Conservation (phyloP, 2,797 vertebrate species). For the Crocodylus rhombifer region DNA sequence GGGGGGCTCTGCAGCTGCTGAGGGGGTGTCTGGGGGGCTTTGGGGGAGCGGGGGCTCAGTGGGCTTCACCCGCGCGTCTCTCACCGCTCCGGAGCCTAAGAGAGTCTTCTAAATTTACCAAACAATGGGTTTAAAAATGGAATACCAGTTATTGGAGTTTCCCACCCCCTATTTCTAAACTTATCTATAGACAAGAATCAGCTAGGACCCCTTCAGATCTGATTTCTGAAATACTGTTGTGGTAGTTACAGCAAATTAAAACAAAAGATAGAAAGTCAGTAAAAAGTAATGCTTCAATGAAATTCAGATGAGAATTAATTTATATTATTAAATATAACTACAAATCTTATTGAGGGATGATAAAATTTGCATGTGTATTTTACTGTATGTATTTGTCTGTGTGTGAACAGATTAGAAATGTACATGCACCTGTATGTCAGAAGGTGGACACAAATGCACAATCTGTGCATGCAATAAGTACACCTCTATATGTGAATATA, state of each 20-base stretch:
- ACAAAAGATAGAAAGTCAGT: not conserved
- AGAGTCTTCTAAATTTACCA: not conserved
- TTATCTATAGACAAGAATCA: not conserved
- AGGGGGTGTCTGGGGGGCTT: too few relatives aligned
- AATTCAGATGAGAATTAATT: too few relatives aligned
- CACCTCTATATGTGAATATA: not conserved
- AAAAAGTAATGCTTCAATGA: not conserved
- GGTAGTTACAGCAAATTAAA: not conserved
- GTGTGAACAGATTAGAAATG: not conserved
- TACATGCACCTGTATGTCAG: not conserved
- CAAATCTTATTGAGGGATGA: not conserved
- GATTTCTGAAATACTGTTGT: not conserved
- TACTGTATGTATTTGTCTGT: not conserved
- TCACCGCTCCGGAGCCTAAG: too few relatives aligned
- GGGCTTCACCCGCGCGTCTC: too few relatives aligned
- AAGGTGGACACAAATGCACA: not conserved
- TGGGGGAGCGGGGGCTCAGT: too few relatives aligned
- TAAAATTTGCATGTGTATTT: too few relatives aligned
- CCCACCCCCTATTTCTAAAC: not conserved
- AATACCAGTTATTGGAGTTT: not conserved
- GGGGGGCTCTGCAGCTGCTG: too few relatives aligned
- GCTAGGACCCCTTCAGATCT: not conserved
- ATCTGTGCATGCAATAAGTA: not conserved
- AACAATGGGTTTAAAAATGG: not conserved
- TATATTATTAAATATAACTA: not conserved